phyloP scores from a whole-genome alignment of 2,113 vertebrate species.

The Malaclemys terrapin region DNA sequence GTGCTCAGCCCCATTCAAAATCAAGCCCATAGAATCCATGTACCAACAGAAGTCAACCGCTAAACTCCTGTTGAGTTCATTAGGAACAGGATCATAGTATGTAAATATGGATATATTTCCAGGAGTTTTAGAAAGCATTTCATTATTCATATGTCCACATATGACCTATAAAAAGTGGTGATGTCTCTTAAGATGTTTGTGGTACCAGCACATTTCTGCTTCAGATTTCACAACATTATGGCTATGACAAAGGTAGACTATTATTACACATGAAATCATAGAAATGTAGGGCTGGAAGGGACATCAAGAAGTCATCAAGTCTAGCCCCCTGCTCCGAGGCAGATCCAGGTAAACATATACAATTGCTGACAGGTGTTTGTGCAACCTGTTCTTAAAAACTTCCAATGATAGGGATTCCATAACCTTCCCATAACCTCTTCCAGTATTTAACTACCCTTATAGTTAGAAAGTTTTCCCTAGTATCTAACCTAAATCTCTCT shows the following conservation, averaged over 20 bases:
- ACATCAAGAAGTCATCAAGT: too few relatives aligned
- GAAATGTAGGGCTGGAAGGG: too few relatives aligned
- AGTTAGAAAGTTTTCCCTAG: too few relatives aligned
- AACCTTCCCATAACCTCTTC: too few relatives aligned
- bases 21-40: not conserved
- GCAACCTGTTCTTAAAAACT: too few relatives aligned
- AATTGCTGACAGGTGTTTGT: too few relatives aligned
- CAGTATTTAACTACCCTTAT: too few relatives aligned
- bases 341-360: too few relatives aligned
- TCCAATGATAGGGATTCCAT: too few relatives aligned
- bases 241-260: not conserved
- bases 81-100: not conserved
- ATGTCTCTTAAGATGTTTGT: not conserved
- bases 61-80: not conserved
- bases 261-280: not conserved
- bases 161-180: conserved; percentile 28
- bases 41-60: not conserved
- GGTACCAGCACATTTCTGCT: not conserved
- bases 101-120: conserved; percentile 21
- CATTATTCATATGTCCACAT: conserved; percentile 21
- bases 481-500: too few relatives aligned
- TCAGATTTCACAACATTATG: conserved; percentile 26
- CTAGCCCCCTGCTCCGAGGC: too few relatives aligned
- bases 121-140: conserved; percentile 6
- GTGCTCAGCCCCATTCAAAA: not conserved